A percentile compares a stretch with the other conserved stretches of the same genome.
Evolutionary conservation across 2,113 vertebrate genomes (phyloP).

Genomic region (Rhinopomastus cyanomelas): DNA sequence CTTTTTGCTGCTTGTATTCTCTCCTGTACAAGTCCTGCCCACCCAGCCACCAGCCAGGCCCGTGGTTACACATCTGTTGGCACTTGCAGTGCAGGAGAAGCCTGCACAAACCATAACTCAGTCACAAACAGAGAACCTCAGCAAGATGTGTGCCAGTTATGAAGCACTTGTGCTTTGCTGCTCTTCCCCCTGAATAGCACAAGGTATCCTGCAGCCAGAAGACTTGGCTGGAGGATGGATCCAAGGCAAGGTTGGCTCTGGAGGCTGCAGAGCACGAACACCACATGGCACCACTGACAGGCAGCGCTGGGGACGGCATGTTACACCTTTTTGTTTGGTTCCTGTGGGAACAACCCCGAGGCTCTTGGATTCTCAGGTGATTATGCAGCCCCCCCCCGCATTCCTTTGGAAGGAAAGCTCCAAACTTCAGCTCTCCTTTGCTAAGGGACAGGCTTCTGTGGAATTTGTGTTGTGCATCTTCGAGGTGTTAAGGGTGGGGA

Average conservation of each 20-base stretch:
- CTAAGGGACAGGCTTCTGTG: not conserved
- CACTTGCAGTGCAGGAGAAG: not conserved
- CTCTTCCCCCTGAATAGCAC: not conserved
- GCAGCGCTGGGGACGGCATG: not conserved
- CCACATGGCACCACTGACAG: not conserved
- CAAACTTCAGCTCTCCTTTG: not conserved
- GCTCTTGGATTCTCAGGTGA: not conserved
- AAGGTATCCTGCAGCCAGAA: not conserved
- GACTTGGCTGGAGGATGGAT: not conserved
- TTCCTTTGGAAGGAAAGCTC: not conserved
- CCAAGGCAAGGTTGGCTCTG: not conserved
- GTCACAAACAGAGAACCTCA: not conserved
- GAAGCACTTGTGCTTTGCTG: not conserved
- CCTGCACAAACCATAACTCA: not conserved
- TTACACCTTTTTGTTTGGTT: not conserved
- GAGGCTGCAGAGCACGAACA: not conserved
- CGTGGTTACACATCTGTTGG: not conserved
- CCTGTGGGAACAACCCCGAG: not conserved
- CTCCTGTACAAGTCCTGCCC: not conserved
- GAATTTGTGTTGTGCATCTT: not conserved
- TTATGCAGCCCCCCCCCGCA: not conserved
- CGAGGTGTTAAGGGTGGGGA: not conserved
- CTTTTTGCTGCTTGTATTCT: constrained; percentile 4
- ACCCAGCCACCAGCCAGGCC: not conserved
- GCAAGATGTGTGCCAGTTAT: not conserved